Percentiles rank a stretch among this genome's conserved stretches.
Evolutionary conservation across 1,140 invertebrate genomes (phyloP).

Genomic region (Aphidius gifuensis): DNA sequence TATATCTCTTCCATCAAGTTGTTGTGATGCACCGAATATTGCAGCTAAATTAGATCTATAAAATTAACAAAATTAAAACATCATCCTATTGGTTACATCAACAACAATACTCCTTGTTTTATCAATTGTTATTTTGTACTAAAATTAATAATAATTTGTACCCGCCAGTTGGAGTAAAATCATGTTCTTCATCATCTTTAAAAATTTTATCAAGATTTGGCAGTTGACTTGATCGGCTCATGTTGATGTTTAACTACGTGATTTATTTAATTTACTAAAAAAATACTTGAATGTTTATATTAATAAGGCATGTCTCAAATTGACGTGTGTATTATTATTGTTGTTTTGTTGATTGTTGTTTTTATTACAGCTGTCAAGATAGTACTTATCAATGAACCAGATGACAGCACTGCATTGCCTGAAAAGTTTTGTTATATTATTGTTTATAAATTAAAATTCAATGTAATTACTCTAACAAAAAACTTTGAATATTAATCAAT

Average conservation of each 20-base stretch:
- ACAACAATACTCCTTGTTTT: too few relatives aligned
- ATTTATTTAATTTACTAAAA: neutral
- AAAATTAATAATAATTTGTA: slow-evolving; percentile 22
- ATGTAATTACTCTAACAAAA: too few relatives aligned
- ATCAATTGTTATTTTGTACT: too few relatives aligned
- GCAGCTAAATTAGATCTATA: slow-evolving; percentile 42
- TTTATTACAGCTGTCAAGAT: too few relatives aligned
- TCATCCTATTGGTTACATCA: neutral
- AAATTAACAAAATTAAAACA: neutral
- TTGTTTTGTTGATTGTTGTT: neutral
- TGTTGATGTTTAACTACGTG: slow-evolving; percentile 18
- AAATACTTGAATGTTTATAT: neutral
- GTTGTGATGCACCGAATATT: slow-evolving; percentile 36
- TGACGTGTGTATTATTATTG: neutral
- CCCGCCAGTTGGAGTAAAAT: slow-evolving; percentile 38
- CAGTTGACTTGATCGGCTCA: slow-evolving; percentile 35
- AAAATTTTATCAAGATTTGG: slow-evolving; percentile 42
- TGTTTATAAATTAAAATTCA: too few relatives aligned
- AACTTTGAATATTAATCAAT: too few relatives aligned
- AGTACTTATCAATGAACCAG: too few relatives aligned
- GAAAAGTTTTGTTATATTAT: too few relatives aligned
- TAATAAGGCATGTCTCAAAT: neutral
- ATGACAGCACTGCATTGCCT: too few relatives aligned
- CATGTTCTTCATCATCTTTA: slow-evolving; percentile 39
- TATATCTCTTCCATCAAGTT: slow-evolving; percentile 1